Evolutionary conservation across 2,797 vertebrate species (phyloP), one percentile per base, ranked within the genome.

Genomic region (Oreortyx pictus): DNA sequence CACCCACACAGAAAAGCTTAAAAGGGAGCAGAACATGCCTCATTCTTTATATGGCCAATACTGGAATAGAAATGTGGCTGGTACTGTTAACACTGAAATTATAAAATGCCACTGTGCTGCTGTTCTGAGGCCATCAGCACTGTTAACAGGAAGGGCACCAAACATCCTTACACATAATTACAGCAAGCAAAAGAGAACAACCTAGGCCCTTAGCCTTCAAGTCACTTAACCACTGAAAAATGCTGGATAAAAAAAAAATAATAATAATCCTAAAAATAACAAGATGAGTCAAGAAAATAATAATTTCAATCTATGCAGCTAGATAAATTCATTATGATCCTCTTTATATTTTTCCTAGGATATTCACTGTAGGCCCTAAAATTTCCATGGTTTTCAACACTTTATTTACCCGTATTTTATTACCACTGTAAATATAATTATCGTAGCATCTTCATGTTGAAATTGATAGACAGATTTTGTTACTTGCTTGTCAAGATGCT

Each of bases 371-470:
- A 56, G 60, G 82, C 74, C 41, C 76, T 88, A 89, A 66, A 29
- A 64, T 92, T 94, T 93, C 93, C 49, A 65, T 33, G 18, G 11
- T 33, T 88, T 94, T 89, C 71, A 92, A 89, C 60, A 41, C 22
- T 86, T 91, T 90, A 92, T 90, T 92, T 92, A 90, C 89, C 78
- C 56, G 44, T 89, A 91, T 93, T 94, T 93, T 93, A 95, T 92
- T 94, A 88, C 47, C 35, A 90, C 31, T 75, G 78, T 90, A 95
- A 95, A 92, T 62, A 83, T 90, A 95, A 95, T 96, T 94, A 96
- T 94, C 74, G 85, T 57, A 83, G 76, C 85, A 90, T 90, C 85
- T 91, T 95, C 71, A 64, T 11, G 25, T 50, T 91, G 74, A 54
- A 95, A 84, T 25, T 85, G 88, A 93, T 82, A 86, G 88, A 95